Evolutionary conservation across 2,888 invertebrate genomes (phyloP).

Genomic region (Toxonevra muliebris): DNA sequence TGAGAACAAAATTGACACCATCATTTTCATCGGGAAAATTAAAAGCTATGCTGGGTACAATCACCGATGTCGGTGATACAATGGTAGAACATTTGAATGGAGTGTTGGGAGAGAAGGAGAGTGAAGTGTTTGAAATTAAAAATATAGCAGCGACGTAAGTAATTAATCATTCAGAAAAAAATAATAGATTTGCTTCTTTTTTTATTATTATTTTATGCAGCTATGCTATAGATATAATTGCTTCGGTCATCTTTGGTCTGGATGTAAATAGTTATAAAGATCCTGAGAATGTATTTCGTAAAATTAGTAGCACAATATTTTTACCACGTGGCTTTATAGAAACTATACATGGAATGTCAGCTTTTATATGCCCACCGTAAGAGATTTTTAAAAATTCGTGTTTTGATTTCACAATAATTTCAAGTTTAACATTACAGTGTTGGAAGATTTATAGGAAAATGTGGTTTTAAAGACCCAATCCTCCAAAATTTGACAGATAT

Average conservation of each 20-base stretch:
- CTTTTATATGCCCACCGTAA: constrained; percentile 40
- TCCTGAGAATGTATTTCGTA: constrained; percentile 58
- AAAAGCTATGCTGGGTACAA: constrained; percentile 72
- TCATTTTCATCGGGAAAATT: constrained; percentile 75
- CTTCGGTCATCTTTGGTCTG: constrained; percentile 66
- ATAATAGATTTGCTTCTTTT: no score
- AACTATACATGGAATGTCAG: neutral
- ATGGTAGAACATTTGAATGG: constrained; percentile 63
- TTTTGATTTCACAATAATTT: neutral
- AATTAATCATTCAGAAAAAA: neutral
- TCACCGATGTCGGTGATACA: constrained; percentile 69
- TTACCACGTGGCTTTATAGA: neutral
- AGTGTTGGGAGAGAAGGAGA: constrained; percentile 53
- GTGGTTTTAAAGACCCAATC: constrained; percentile 46
- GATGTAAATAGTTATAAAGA: constrained; percentile 63
- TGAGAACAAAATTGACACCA: constrained; percentile 72
- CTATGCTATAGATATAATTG: constrained; percentile 66
- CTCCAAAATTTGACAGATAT: constrained; percentile 57
- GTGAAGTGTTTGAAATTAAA: constrained; percentile 65
- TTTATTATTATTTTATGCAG: constrained; percentile 51
- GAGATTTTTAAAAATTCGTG: constrained; percentile 11
- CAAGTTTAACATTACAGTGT: constrained; percentile 38
- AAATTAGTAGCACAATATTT: constrained; percentile 42
- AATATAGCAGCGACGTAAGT: constrained; percentile 49
- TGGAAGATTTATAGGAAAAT: constrained; percentile 43